phyloP scores from a whole-genome alignment of 2,113 vertebrate genomes.

The Aix galericulata region DNA sequence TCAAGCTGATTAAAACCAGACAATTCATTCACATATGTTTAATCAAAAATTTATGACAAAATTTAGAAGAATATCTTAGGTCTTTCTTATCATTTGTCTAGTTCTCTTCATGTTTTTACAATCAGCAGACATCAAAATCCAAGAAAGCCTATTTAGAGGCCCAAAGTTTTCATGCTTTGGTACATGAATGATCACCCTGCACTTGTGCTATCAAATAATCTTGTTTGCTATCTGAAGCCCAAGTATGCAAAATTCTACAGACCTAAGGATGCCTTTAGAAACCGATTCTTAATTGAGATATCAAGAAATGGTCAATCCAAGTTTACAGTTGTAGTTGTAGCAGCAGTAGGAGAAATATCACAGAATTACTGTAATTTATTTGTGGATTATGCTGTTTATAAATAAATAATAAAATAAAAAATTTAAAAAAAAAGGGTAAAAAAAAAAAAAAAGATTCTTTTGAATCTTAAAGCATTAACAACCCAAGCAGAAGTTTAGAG shows the following conservation, averaged over 20 bases:
- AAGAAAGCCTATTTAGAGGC: neutral
- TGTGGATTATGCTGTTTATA: neutral
- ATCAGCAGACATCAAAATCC: neutral
- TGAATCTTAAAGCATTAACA: neutral
- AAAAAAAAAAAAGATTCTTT: neutral
- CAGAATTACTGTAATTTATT: neutral
- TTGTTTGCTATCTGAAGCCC: neutral
- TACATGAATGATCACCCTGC: neutral
- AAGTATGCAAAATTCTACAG: neutral
- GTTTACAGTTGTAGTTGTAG: neutral
- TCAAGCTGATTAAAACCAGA: constrained; percentile 57
- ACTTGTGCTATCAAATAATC: neutral
- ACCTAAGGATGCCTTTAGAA: neutral
- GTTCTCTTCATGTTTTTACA: neutral
- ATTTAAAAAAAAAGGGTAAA: neutral
- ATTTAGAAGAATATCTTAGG: neutral
- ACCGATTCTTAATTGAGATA: neutral
- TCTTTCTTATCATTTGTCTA: neutral
- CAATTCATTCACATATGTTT: constrained; percentile 11
- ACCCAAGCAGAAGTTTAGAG: neutral
- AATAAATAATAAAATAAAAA: neutral
- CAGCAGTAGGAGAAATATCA: neutral
- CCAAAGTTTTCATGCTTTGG: neutral
- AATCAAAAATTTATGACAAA: constrained; percentile 1
- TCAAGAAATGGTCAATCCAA: neutral